Base-by-base conservation (phyloP, 2,888 invertebrate genomes). In the Pecten maximus region DNA sequence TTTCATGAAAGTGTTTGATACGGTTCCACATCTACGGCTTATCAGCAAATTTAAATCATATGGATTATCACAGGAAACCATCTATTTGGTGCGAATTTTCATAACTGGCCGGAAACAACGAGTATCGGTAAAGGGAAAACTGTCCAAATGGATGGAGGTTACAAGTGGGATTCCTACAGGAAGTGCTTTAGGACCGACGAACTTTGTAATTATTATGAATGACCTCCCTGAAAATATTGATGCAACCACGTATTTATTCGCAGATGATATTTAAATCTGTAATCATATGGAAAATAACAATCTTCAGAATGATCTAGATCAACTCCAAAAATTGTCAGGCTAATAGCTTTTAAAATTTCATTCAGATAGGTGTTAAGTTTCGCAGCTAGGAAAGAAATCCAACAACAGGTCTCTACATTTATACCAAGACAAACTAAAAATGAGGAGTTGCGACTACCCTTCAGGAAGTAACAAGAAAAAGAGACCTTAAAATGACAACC, bases 1-100 rank as follows among this genome's bases (percentile, higher is more conserved):
- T 40, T 91, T 54, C 54, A 28, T 35, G 40, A 91, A 91, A 40
- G 91, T 88, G 4, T 91, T 90, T 40, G 91, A 91, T 35, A 87
- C 40, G 48, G 90, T 90, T 0, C 87, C 90, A 6, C 91, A 91
- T 12, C 19, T 44, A 35, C 39, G 90, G 16, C 48, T 91, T 2
- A 40, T 90, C 0, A 44, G 40, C 40, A 90, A 89, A 40, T 40
- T 90, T 19, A 16, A 88, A 86, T 23, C n/a, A 28, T 90, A 90
- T 48, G 89, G 91, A 8, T 88, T 91, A 39, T 87, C 16, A 1
- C 19, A 35, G 19, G 50, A 35, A 48, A 23, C 40, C 16, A 16
- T 19, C 12, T 23, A 40, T 0, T 89, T 40, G 88, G 40, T 89
- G 16, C 12, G 19, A 39, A n/a, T 40, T 44, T 90, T 88, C 40